A percentile compares a stretch with the other conserved stretches of the same genome.
Conservation (phyloP, 2,888 invertebrate species). For the Pyrocoelia pectoralis region DNA sequence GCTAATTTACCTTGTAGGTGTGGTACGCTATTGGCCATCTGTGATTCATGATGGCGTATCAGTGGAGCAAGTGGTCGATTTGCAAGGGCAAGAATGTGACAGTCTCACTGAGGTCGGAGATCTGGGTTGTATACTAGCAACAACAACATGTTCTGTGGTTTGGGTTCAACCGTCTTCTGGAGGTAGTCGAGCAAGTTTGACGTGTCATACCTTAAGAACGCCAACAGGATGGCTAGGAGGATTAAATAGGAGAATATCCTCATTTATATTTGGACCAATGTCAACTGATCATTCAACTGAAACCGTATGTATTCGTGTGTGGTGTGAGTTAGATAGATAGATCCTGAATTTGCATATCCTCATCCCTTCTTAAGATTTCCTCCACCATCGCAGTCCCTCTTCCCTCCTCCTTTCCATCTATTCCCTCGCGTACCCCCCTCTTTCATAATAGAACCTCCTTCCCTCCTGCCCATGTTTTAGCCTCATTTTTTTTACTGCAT, state of each 20-base stretch:
- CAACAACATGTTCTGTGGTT: slow-evolving; percentile 89
- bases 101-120: slow-evolving; percentile 73
- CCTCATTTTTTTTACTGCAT: no score
- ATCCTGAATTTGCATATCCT: no score
- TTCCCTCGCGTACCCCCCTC: no score
- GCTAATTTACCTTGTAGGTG: slow-evolving; percentile 63
- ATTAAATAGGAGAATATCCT: slow-evolving; percentile 81
- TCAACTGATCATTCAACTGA: slow-evolving; percentile 68
- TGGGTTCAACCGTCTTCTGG: slow-evolving; percentile 70
- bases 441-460: no score
- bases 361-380: no score
- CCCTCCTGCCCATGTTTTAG: no score
- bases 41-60: slow-evolving; percentile 88
- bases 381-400: no score
- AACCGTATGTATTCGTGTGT: slow-evolving; percentile 62
- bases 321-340: no score
- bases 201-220: slow-evolving; percentile 73
- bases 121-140: slow-evolving; percentile 84
- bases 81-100: slow-evolving; percentile 89
- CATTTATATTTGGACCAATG: slow-evolving; percentile 81
- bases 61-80: slow-evolving; percentile 83
- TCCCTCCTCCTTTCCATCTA: no score
- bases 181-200: slow-evolving; percentile 74
- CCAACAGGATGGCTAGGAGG: slow-evolving; percentile 89
- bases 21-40: slow-evolving; percentile 90